Conservation (phyloP, 2,113 vertebrate species). For the Isichthys henryi region DNA sequence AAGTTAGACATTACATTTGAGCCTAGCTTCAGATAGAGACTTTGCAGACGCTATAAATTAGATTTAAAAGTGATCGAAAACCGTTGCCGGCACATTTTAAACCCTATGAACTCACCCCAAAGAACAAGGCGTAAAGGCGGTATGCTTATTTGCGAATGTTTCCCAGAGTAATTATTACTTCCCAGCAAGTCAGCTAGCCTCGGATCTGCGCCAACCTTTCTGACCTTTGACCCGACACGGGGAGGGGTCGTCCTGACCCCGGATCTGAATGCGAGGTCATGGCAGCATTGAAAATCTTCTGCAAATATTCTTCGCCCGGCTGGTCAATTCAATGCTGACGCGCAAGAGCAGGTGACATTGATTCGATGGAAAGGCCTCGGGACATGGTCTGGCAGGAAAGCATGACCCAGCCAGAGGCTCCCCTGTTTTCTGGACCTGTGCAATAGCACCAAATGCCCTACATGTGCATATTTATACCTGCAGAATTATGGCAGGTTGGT, state of each 20-base stretch:
- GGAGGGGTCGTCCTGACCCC: background rate
- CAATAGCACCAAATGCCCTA: background rate
- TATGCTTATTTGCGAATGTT: background rate
- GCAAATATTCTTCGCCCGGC: background rate
- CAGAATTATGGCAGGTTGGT: background rate
- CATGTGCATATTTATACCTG: background rate
- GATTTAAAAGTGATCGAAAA: background rate
- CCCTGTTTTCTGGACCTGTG: background rate
- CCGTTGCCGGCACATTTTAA: background rate
- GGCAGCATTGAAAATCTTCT: background rate
- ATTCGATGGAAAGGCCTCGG: background rate
- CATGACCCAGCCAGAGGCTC: background rate
- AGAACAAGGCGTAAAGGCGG: background rate
- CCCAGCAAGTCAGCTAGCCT: background rate
- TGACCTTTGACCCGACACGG: background rate
- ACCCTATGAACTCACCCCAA: background rate
- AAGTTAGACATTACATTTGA: background rate
- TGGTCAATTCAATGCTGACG: slow-evolving; percentile 13
- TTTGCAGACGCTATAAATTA: background rate
- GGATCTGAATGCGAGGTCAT: background rate
- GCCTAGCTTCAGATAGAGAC: background rate
- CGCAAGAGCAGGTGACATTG: background rate
- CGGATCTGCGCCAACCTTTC: background rate
- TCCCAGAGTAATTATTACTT: background rate
- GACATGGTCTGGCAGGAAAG: background rate